Conservation (phyloP, 2,113 vertebrate species). For the cattle (Bos taurus) region ARS-UCD2.0 NC_037329.1:87498001-87498500, state of each 20-base stretch:
- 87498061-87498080: background rate
- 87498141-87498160: background rate
- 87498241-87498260: background rate
- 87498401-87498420: background rate
- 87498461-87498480: background rate
- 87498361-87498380: background rate
- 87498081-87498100: background rate
- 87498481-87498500: background rate
- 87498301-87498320: background rate
- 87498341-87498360: background rate
- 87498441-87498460: background rate
- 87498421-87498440: background rate
- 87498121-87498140: background rate
- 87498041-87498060: background rate
- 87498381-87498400: background rate
- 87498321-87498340: background rate
- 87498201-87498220: background rate
- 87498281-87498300: background rate
- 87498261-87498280: background rate
- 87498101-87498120: background rate
- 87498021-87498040: background rate
- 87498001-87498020: background rate
- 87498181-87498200: background rate
- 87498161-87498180: background rate
- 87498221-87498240: background rate